Percentiles rank a stretch among this genome's conserved stretches.
Evolutionary conservation across 2,888 invertebrate genomes (phyloP).

Genomic region (Micoletzkya japonica): DNA sequence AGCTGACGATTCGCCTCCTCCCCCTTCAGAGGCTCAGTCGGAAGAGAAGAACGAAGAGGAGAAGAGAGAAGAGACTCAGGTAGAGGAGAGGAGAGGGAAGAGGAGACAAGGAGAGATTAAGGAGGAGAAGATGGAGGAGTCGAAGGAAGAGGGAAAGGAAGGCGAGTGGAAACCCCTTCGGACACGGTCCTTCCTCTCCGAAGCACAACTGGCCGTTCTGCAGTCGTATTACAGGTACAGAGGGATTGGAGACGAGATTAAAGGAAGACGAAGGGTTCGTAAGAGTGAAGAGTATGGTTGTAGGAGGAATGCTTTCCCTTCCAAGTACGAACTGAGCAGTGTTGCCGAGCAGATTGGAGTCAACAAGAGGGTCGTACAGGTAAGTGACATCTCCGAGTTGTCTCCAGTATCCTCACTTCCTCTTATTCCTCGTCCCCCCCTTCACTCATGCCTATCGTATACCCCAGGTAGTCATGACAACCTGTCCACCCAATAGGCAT

Average conservation of each 20-base stretch:
- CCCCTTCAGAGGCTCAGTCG: conserved; percentile 8
- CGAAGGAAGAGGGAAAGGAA: not conserved
- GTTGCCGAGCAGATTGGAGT: conserved; percentile 78
- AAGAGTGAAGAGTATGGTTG: conserved; percentile 68
- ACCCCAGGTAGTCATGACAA: not conserved
- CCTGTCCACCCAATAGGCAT: not conserved
- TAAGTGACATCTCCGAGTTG: conserved; percentile 29
- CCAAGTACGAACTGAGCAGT: conserved; percentile 86
- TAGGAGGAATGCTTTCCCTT: conserved; percentile 85
- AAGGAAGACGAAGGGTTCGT: too few species aligned
- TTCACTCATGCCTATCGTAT: not conserved
- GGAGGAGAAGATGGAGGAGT: conserved; percentile 6
- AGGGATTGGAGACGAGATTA: too few species aligned
- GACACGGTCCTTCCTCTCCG: conserved; percentile 88
- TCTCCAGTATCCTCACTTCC: not conserved
- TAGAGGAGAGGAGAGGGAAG: conserved; percentile 35
- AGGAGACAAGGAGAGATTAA: conserved; percentile 43
- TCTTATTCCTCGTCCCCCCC: not conserved
- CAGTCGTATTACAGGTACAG: conserved; percentile 67
- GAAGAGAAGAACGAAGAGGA: conserved; percentile 8
- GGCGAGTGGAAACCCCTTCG: conserved; percentile 56
- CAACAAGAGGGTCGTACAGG: conserved; percentile 75
- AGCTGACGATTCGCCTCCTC: conserved; percentile 12
- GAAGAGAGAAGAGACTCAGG: conserved; percentile 9
- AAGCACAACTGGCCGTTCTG: conserved; percentile 86